Conservation (phyloP, 2,797 vertebrate genomes). For the Lagodon rhomboides region DNA sequence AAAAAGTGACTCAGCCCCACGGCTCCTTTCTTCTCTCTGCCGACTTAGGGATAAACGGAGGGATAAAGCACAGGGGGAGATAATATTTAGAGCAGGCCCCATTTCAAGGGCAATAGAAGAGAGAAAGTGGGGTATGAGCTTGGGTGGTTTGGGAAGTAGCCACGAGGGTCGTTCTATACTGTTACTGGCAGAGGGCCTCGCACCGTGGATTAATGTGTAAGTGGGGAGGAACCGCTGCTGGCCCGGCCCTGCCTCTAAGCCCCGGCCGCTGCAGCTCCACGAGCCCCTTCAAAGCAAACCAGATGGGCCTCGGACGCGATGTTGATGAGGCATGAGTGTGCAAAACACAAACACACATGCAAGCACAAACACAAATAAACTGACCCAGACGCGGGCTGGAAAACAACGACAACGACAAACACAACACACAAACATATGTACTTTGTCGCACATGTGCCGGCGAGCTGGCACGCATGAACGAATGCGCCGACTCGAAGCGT, state of each 20-base stretch:
- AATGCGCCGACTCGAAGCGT: constrained; percentile 4
- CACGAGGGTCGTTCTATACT: constrained; percentile 62
- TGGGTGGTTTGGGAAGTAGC: constrained; percentile 77
- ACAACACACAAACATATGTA: constrained; percentile 45
- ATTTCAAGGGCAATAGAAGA: constrained; percentile 87
- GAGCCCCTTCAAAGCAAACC: constrained; percentile 88
- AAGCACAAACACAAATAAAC: constrained; percentile 64
- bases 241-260: constrained; percentile 69
- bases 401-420: constrained; percentile 44
- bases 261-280: constrained; percentile 71
- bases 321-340: constrained; percentile 84
- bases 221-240: constrained; percentile 84
- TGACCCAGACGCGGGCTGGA: constrained; percentile 47
- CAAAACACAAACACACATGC: constrained; percentile 67
- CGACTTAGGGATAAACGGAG: constrained; percentile 81
- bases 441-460: constrained; percentile 11
- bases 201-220: constrained; percentile 75
- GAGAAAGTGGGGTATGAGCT: constrained; percentile 77
- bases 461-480: constrained; percentile 1
- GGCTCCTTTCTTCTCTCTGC: constrained; percentile 80
- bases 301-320: constrained; percentile 89
- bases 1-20: constrained; percentile 85
- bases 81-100: constrained; percentile 85
- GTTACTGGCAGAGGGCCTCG: constrained; percentile 65
- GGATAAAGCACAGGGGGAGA: constrained; percentile 77